Base-by-base conservation (phyloP, 2,797 vertebrate species). In the Halcyon leucocephala region DNA sequence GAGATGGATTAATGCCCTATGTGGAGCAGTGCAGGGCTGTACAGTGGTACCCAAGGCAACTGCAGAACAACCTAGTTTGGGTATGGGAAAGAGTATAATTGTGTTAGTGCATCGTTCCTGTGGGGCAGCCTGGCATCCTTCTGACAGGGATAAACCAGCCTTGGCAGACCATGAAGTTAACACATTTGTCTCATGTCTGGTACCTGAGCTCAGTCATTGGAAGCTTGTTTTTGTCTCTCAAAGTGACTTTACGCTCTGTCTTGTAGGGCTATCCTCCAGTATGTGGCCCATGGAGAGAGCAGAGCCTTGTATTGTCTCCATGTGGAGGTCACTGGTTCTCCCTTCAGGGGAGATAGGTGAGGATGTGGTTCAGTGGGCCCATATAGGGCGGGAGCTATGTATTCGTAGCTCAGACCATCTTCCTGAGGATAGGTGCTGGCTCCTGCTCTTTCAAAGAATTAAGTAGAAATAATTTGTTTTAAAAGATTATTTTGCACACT, bases 341-440 rank as follows among this genome's bases (percentile, higher is more conserved):
- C 14, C 46, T 72, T 54, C 16, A 41, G 15, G 0, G 1, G n/a
- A 14, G 9, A n/a, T 42, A 12, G 0, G 0, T 19, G 44, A 52
- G 16, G 9, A 54, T 33, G 64, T 46, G 29, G 7, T 46, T 93
- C 46, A 48, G 42, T 51, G 39, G n/a, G 35, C 4, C 13, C 4
- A 1, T 24, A 5, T 2, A 17, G n/a, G 77, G 42, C 39, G 85
- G 60, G 39, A 92, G 10, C 26, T 77, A 46, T 58, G 67, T 51
- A 41, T 65, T 70, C 31, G 14, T 18, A 71, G 44, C 7, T 70
- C 60, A 49, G 58, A 55, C 19, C 28, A 10, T 44, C 14, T 51
- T 78, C 42, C n/a, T 67, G 33, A 64, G 65, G 26, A 48, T 15
- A 62, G 17, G 7, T n/a, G 13, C 14, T 66, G 51, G 14, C 31